phyloP scores from a whole-genome alignment of 2,797 vertebrate species.

The Poecilia gillii region DNA sequence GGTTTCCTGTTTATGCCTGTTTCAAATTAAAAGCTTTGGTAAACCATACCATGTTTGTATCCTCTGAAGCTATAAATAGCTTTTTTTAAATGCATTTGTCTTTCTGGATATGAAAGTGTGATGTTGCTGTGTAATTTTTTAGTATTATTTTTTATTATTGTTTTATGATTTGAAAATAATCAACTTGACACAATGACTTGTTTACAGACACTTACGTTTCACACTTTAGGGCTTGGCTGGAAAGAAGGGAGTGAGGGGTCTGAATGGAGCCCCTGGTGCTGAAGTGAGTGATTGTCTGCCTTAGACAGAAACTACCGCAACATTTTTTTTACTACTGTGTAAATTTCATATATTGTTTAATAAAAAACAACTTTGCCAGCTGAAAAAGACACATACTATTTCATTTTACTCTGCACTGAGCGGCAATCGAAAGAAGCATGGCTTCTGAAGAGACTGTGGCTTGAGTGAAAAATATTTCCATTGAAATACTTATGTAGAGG shows the following conservation, averaged over 20 bases:
- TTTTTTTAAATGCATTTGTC: not conserved
- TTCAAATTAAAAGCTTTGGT: conserved; percentile 28
- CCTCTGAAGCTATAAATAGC: not conserved
- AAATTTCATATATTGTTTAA: not conserved
- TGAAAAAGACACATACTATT: not conserved
- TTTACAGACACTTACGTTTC: conserved; percentile 13
- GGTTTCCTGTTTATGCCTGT: conserved; percentile 13
- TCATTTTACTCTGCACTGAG: not conserved
- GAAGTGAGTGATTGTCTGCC: conserved; percentile 83
- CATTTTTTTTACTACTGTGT: not conserved
- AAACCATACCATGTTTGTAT: not conserved
- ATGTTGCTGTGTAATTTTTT: not conserved
- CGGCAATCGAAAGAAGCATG: not conserved
- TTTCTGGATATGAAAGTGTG: not conserved
- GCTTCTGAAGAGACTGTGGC: not conserved
- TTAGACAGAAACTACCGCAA: not conserved
- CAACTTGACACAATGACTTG: not conserved
- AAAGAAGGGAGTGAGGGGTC: conserved; percentile 88
- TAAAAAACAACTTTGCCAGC: not conserved
- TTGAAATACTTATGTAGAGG: not conserved
- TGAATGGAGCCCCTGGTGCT: conserved; percentile 84
- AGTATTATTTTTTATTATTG: not conserved
- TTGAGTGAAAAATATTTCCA: not conserved
- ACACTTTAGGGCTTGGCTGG: conserved; percentile 86
- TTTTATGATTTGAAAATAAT: not conserved